Conservation (phyloP, 2,797 vertebrate genomes). For the Neosilurus hyrtlii region DNA sequence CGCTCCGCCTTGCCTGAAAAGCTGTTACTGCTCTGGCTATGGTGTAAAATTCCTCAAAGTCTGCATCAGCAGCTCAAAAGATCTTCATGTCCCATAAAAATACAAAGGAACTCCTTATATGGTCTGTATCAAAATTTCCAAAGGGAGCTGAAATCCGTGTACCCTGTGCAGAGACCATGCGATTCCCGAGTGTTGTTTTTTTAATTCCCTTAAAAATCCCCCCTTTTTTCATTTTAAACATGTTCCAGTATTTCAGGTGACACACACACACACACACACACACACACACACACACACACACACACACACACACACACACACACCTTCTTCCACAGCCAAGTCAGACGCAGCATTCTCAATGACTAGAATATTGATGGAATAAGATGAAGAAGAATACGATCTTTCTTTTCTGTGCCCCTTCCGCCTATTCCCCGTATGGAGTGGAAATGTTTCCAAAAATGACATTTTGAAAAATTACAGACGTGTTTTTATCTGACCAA, state of each 20-base stretch:
- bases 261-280: conserved; percentile 62
- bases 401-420: conserved; percentile 57
- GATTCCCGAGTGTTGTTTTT: conserved; percentile 59
- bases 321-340: conserved; percentile 79
- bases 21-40: conserved; percentile 57
- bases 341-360: conserved; percentile 78
- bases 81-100: conserved; percentile 76
- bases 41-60: conserved; percentile 72
- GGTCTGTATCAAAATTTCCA: conserved; percentile 77
- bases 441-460: conserved; percentile 72
- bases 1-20: conserved; percentile 58
- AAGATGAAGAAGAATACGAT: conserved; percentile 75
- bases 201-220: conserved; percentile 71
- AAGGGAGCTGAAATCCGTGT: conserved; percentile 74
- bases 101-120: conserved; percentile 74
- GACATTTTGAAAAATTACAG: conserved; percentile 52
- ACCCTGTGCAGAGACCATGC: conserved; percentile 74
- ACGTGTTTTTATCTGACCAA: conserved; percentile 80
- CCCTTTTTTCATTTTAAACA: conserved; percentile 56
- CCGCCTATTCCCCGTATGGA: conserved; percentile 69
- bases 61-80: conserved; percentile 67
- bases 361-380: conserved; percentile 81
- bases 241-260: conserved; percentile 80
- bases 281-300: conserved; percentile 56
- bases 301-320: conserved; percentile 50